Percentiles rank a stretch among this genome's conserved stretches.
phyloP scores from a whole-genome alignment of 2,888 invertebrate genomes.

The Platycheirus rosarum region DNA sequence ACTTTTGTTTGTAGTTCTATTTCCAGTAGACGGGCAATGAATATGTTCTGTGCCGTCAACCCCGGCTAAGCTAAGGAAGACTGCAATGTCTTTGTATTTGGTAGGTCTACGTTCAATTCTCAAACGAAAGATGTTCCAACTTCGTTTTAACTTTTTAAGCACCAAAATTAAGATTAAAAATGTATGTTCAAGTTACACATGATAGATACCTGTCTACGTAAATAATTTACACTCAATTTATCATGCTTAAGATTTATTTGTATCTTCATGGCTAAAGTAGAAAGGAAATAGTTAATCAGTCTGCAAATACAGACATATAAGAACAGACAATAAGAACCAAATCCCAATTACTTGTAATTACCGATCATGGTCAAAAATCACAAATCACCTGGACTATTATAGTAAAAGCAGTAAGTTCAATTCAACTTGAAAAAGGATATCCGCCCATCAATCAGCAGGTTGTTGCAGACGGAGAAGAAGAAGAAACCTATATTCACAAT shows the following conservation, averaged over 20 bases:
- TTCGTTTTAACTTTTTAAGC: too few species aligned
- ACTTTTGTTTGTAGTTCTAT: too few species aligned
- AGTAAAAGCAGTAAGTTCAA: slow-evolving; percentile 11
- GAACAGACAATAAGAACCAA: neutral
- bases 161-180: too few species aligned
- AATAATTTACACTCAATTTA: neutral
- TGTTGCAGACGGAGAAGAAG: neutral
- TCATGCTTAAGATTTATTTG: neutral
- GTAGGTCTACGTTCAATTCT: too few species aligned
- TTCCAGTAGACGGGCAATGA: too few species aligned
- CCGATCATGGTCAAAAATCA: slow-evolving; percentile 20
- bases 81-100: too few species aligned
- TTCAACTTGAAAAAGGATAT: slow-evolving; percentile 38
- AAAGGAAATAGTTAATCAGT: slow-evolving; percentile 25
- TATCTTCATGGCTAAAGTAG: neutral
- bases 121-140: too few species aligned
- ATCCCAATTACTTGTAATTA: slow-evolving; percentile 28
- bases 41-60: too few species aligned
- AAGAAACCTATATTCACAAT: slow-evolving; percentile 17
- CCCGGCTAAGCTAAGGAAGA: too few species aligned
- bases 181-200: too few species aligned
- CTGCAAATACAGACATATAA: neutral
- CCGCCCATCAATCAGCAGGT: slow-evolving; percentile 54
- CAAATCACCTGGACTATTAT: slow-evolving; percentile 23
- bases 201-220: too few species aligned